Evolutionary conservation across 2,797 vertebrate species (phyloP), one percentile per base, ranked within the genome.

Genomic region (Hyperoplus lanceolatus): DNA sequence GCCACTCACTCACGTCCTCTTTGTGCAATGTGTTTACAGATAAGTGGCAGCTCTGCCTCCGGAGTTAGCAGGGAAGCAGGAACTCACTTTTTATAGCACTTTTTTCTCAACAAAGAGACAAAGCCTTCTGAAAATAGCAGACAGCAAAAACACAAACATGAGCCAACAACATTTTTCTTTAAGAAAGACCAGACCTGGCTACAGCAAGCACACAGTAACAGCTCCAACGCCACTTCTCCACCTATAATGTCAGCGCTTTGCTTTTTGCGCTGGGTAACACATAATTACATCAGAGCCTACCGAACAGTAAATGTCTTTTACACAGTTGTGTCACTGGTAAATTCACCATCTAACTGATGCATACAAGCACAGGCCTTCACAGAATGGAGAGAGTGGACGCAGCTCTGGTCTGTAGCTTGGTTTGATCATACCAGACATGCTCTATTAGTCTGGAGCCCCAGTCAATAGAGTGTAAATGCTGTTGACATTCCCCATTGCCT

Each of bases 381-480:
- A 16, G 4, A 29, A 29, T 29, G 29, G 29, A 29, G 29, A 29
- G 29, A 29, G 29, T 29, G 29, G 29, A 29, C 29, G 29, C 29
- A 29, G 29, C 29, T 29, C 29, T 29, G 29, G 77, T 78, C 78
- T 77, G 43, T 73, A 73, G 69, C 63, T 70, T 3, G 46, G 43
- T 45, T 87, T 89, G 82, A 90, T 92, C 70, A 83, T 81, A 50
- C 73, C 77, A 83, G 81, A 90, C 82, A 54, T 58, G 83, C 77
- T 87, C 85, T 75, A 82, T 87, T 83, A 88, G 81, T 43, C 54
- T 84, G 85, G 87, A 75, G 50, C 57, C 51, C 13, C 0, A 69
- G 87, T 93, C 92, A 55, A 91, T 92, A 82, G 3, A 0, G 77
- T 73, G 73, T 87, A 87, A 92, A 90, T 80, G 76, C 59, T 75